Evolutionary conservation across 2,888 invertebrate species (phyloP), one percentile per base, ranked within the genome.

Genomic region (Pyrrhosoma nymphula): DNA sequence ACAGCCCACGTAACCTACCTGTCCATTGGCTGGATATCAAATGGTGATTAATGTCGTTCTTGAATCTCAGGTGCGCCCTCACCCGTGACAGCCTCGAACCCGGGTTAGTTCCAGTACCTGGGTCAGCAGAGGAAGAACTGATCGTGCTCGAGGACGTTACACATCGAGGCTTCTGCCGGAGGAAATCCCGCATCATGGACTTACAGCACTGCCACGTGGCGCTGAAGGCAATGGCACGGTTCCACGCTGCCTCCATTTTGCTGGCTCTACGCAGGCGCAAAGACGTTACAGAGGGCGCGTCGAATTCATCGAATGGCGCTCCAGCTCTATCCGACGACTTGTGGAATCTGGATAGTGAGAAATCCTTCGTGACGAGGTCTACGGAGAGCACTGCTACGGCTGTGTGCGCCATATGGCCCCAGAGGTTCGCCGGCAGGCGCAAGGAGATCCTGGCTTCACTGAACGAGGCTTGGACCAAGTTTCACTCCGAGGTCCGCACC

Each of bases 181-280:
- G 14, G 30, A 82, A 82, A n/a, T 35, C 35, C 14, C 82, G 18
- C 35, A 18, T 26, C 82, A 82, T 82, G 82, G 82, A 82, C 35
- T 16, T 82, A 14, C 82, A 30, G 16, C 82, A 82, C 82, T 82
- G 82, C 82, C 3, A 14, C 30, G 82, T 35, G 18, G 82, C 26
- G 35, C 12, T 82, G 14, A 82, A 82, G 82, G 12, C 82, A 14
- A 30, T 82, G 35, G 82, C 82, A 4, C 82, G 82, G 12, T 82
- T 82, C 82, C 82, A 82, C 82, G 82, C 82, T n/a, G 82, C 82
- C 82, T 82, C 82, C 82, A 82, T 82, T 14, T 35, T 82, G 35
- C 82, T 82, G 30, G 35, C 0, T 10, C 14, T 82, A 14, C 82
- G 82, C 30, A 30, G 14, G 16, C 4, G 16, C 30, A 12, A n/a